phyloP scores from a whole-genome alignment of 2,888 invertebrate species.

The Tortrix viridana region DNA sequence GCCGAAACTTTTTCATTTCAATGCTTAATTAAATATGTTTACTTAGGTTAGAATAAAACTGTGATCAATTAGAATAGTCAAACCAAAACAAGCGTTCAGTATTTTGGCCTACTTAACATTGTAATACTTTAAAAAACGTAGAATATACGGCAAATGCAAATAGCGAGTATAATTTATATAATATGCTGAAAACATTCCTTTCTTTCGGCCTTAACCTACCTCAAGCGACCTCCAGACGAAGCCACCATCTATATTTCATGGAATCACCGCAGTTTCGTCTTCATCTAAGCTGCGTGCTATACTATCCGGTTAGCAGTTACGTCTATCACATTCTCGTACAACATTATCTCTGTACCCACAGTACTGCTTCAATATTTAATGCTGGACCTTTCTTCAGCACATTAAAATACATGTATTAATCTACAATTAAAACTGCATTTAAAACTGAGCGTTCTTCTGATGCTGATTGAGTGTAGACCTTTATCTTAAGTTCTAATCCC shows the following conservation, averaged over 20 bases:
- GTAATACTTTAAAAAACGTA: too few species aligned
- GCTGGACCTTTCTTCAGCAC: background rate
- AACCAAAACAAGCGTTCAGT: too few species aligned
- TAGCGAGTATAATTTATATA: conserved; percentile 11
- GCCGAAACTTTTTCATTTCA: too few species aligned
- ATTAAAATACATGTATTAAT: background rate
- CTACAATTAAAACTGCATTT: background rate
- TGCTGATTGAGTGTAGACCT: too few species aligned
- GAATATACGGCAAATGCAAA: conserved; percentile 2
- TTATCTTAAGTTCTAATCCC: too few species aligned
- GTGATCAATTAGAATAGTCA: too few species aligned
- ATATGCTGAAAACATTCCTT: conserved; percentile 19
- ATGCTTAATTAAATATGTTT: too few species aligned
- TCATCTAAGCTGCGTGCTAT: conserved; percentile 18
- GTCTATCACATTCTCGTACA: conserved; percentile 6
- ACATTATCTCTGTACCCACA: conserved; percentile 1
- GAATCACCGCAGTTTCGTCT: conserved; percentile 21
- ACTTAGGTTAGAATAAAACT: too few species aligned
- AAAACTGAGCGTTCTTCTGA: too few species aligned
- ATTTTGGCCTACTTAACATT: too few species aligned
- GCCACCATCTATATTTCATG: conserved; percentile 28
- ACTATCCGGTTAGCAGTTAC: conserved; percentile 5
- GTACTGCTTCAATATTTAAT: conserved; percentile 15
- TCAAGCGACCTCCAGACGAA: conserved; percentile 14
- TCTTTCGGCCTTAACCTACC: conserved; percentile 21